phyloP scores from a whole-genome alignment of 2,888 invertebrate genomes.

The Xanthorhoe designata region DNA sequence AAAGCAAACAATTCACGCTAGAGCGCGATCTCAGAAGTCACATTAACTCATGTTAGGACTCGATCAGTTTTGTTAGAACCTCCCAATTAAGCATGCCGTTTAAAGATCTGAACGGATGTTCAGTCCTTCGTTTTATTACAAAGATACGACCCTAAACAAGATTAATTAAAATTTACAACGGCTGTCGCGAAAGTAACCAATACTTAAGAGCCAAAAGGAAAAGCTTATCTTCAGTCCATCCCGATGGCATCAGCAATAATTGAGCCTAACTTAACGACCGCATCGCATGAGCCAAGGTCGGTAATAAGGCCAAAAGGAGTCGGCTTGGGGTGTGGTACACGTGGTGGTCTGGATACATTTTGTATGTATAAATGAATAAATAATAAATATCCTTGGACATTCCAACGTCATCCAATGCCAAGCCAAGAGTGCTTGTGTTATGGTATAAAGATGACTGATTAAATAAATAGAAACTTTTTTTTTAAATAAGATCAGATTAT shows the following conservation, averaged over 20 bases:
- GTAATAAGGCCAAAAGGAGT: conserved; percentile 51
- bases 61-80: no score
- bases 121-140: neutral
- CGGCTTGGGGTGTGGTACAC: conserved; percentile 25
- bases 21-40: no score
- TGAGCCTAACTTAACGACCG: conserved; percentile 53
- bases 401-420: no score
- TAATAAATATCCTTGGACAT: no score
- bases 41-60: no score
- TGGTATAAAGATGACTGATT: no score
- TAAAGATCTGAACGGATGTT: neutral
- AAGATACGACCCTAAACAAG: conserved; percentile 1
- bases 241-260: conserved; percentile 46
- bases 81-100: conserved; percentile 9
- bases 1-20: no score
- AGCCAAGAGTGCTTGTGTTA: no score
- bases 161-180: conserved; percentile 34
- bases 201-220: conserved; percentile 33
- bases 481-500: no score
- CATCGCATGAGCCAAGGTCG: conserved; percentile 69
- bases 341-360: neutral
- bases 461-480: no score
- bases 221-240: conserved; percentile 33
- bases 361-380: no score
- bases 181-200: conserved; percentile 32